phyloP scores from a whole-genome alignment of 2,113 vertebrate genomes.

The Bagarius yarrelli region DNA sequence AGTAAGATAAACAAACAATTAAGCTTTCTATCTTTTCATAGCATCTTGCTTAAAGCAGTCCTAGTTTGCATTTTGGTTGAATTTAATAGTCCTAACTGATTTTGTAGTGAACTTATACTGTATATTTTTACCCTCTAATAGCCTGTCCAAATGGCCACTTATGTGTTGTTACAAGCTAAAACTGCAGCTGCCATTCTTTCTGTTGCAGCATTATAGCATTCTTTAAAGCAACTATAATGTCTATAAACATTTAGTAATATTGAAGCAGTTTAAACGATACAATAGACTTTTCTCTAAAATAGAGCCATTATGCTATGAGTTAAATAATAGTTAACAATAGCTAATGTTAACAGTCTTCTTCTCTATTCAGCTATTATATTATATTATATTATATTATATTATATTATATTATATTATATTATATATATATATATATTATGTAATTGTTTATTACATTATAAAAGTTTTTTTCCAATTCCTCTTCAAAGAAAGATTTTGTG shows the following conservation, averaged over 20 bases:
- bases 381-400: background rate
- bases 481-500: background rate
- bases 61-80: background rate
- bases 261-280: background rate
- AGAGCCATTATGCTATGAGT: background rate
- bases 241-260: background rate
- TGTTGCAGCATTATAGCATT: background rate
- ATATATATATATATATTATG: too few species aligned
- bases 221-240: background rate
- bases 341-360: too few species aligned
- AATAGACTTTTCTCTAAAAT: too few species aligned
- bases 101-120: background rate
- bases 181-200: background rate
- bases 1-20: conserved; percentile 73
- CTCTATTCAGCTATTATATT: too few species aligned
- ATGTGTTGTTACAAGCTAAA: conserved; percentile 81
- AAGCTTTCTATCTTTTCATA: background rate
- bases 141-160: conserved; percentile 84
- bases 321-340: background rate
- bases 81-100: background rate
- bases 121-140: conserved; percentile 50
- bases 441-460: background rate
- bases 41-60: background rate
- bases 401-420: background rate
- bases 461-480: background rate